Evolutionary conservation across 2,113 vertebrate genomes (phyloP), one percentile per base, ranked within the genome.

Genomic region (Ascaphus truei): DNA sequence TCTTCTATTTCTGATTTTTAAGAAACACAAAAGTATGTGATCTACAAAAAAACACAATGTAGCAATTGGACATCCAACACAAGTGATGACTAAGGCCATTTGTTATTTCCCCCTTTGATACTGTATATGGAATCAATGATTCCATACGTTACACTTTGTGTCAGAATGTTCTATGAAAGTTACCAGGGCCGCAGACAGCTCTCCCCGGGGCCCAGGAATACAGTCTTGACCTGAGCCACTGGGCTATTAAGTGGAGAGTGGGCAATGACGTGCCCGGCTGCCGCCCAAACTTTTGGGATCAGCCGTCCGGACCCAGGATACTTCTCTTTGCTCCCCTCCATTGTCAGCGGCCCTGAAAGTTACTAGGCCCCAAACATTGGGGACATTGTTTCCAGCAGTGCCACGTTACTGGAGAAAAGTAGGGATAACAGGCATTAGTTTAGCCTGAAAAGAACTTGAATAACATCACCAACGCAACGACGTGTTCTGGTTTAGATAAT

Each of bases 281-380:
- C n/a, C n/a, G n/a, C n/a, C n/a, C n/a, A n/a, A n/a, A n/a, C n/a
- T n/a, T n/a, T n/a, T n/a, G n/a, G n/a, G n/a, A n/a, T n/a, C n/a
- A n/a, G n/a, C n/a, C n/a, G n/a, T n/a, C n/a, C n/a, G n/a, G n/a
- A n/a, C n/a, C n/a, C n/a, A n/a, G n/a, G n/a, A n/a, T n/a, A n/a
- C n/a, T n/a, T n/a, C n/a, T n/a, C n/a, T n/a, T n/a, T n/a, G n/a
- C n/a, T n/a, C n/a, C n/a, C n/a, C n/a, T n/a, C n/a, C n/a, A n/a
- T n/a, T n/a, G n/a, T n/a, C n/a, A n/a, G n/a, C n/a, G n/a, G n/a
- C n/a, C n/a, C n/a, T 36, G 23, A 29, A 66, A 31, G 43, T 25
- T 23, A 66, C 63, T 55, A 66, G 51, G 36, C 63, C 63, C 50
- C 63, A 30, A 66, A 66, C 63, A 66, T 37, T 66, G 13, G 29